Evolutionary conservation across 2,888 invertebrate genomes (phyloP).

Genomic region (Mimachlamys varia): DNA sequence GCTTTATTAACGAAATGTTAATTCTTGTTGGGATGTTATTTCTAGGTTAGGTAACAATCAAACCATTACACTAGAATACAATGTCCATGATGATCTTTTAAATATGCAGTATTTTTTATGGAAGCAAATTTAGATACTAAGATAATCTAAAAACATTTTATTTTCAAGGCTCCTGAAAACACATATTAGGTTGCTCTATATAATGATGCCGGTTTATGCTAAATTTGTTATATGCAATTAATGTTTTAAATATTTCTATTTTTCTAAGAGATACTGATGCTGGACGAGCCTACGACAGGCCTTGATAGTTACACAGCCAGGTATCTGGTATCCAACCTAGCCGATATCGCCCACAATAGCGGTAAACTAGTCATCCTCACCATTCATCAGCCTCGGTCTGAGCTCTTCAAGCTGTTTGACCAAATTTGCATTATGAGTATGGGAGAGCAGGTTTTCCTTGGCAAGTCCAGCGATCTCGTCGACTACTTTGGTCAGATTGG

Average conservation of each 20-base stretch:
- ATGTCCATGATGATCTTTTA: too few species aligned
- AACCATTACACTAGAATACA: too few species aligned
- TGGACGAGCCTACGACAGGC: slow-evolving; percentile 94
- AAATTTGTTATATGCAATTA: too few species aligned
- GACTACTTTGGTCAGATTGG: slow-evolving; percentile 97
- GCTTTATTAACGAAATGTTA: too few species aligned
- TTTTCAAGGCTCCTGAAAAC: too few species aligned
- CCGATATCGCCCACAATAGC: slow-evolving; percentile 67
- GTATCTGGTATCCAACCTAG: slow-evolving; percentile 69
- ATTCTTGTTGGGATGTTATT: too few species aligned
- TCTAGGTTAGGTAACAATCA: too few species aligned
- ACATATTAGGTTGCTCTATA: too few species aligned
- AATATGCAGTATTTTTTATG: too few species aligned
- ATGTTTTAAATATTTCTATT: slow-evolving; percentile 78
- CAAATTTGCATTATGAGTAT: slow-evolving; percentile 68
- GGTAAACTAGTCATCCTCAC: slow-evolving; percentile 89
- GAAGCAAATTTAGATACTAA: too few species aligned
- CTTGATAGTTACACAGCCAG: slow-evolving; percentile 97
- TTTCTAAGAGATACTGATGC: slow-evolving; percentile 92
- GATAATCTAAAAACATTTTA: too few species aligned
- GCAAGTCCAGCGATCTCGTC: slow-evolving; percentile 89
- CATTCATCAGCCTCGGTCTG: slow-evolving; percentile 84
- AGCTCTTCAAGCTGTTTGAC: slow-evolving; percentile 74
- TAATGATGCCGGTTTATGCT: too few species aligned
- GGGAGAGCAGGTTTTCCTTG: slow-evolving; percentile 87